Base-by-base conservation (phyloP, 2,888 invertebrate genomes). In the Hirtodrosophila duncani region DNA sequence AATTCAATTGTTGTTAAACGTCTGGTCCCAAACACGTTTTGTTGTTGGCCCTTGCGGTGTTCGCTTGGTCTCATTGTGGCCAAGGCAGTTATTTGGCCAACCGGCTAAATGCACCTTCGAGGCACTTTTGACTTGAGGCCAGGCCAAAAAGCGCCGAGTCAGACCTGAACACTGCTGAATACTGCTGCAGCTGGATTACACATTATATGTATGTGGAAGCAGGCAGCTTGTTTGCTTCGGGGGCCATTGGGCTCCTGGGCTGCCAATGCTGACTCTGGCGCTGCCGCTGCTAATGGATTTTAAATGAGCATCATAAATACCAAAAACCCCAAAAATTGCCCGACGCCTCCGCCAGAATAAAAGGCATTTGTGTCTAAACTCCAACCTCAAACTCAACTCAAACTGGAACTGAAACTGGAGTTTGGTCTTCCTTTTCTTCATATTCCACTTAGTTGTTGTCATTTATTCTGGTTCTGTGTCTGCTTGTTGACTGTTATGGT, bases 251-350 rank as follows among this genome's bases (percentile, higher is more conserved):
- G 39, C 53, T 57, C 46, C 48, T 66, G 36, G 20, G 23, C 60
- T 64, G 50, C 52, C 68, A 53, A 64, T 53, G 50, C 18, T 39
- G 45, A 56, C 63, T 56, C n/a, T n/a, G n/a, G n/a, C n/a, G n/a
- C n/a, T n/a, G n/a, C n/a, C 51, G 71, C 77, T 72, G 67, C 83
- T 84, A 83, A 84, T 84, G 84, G 84, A 83, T 84, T 83, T 83
- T 83, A 84, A 84, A 84, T 83, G 84, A 84, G 84, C 82, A 79
- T 81, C 84, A 83, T 83, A 84, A 83, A 83, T 82, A 84, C 65
- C 68, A 36, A 26, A 80, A 67, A 59, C 67, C 65, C 68, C 30
- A 51, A 58, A 79, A 79, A 81, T 81, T 81, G 67, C 79, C 36
- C 52, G 52, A 66, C 62, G 63, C 74, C 49, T 42, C 26, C 39